Evolutionary conservation across 2,113 vertebrate genomes (phyloP).

Genomic region (Suncus etruscus): DNA sequence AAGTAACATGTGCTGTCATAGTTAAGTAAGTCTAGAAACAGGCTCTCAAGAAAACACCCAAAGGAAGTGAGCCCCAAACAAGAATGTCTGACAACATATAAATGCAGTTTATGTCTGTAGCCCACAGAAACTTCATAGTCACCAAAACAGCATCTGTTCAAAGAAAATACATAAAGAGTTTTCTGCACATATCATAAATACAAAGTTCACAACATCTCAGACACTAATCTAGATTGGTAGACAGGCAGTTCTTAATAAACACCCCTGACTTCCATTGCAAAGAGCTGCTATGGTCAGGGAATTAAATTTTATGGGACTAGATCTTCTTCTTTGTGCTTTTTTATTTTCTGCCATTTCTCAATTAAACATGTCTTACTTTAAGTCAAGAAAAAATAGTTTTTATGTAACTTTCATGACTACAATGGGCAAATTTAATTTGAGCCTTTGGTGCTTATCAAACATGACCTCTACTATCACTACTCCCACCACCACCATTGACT

Average conservation of each 20-base stretch:
- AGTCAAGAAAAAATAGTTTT: background rate
- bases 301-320: constrained; percentile 4
- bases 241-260: background rate
- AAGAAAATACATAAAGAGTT: background rate
- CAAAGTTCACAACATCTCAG: background rate
- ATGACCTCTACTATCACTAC: background rate
- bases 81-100: background rate
- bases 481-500: background rate
- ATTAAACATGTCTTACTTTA: background rate
- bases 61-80: background rate
- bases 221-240: background rate
- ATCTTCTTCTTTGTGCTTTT: background rate
- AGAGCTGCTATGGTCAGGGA: background rate
- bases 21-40: background rate
- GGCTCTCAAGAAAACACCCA: background rate
- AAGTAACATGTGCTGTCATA: background rate
- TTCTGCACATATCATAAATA: background rate
- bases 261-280: background rate
- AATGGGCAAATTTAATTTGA: background rate
- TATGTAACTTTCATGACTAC: background rate
- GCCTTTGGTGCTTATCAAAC: background rate
- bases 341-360: constrained; percentile 17
- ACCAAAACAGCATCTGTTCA: background rate
- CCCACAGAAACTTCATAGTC: background rate
- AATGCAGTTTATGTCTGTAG: background rate